Conservation (phyloP, 2,113 vertebrate genomes). For the Muscicapa adusta region DNA sequence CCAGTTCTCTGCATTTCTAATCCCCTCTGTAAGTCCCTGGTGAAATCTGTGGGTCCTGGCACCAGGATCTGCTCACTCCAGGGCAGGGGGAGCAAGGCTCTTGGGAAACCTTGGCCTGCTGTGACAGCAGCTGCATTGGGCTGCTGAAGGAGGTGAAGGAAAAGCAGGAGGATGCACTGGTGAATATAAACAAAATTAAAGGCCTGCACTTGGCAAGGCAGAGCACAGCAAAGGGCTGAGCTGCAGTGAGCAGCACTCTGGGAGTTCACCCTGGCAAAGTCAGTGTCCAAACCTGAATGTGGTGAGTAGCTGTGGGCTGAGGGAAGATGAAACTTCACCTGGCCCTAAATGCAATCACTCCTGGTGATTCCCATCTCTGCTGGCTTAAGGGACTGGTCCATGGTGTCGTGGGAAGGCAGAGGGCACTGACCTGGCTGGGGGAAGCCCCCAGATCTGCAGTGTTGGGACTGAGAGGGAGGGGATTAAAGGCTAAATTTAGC, state of each 20-base stretch:
- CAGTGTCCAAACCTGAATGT: rapidly evolving
- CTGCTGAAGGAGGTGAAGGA: background rate
- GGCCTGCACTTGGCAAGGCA: background rate
- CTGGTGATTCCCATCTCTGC: background rate
- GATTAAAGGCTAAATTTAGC: constrained; percentile 43
- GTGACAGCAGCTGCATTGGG: rapidly evolving
- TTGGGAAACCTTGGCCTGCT: background rate
- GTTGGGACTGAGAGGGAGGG: background rate
- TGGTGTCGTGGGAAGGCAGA: background rate
- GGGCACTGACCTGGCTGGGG: background rate
- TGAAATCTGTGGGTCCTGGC: background rate
- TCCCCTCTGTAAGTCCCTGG: background rate
- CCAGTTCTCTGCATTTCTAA: background rate
- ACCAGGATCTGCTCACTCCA: rapidly evolving
- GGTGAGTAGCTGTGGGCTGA: background rate
- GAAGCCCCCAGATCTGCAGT: background rate
- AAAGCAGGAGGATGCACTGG: background rate
- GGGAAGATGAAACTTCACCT: background rate
- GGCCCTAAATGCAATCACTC: background rate
- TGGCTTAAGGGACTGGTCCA: rapidly evolving
- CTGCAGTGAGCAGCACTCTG: background rate
- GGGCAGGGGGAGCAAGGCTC: background rate
- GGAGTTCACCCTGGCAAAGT: background rate
- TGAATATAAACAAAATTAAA: background rate
- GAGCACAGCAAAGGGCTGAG: background rate